Conservation (phyloP, 2,797 vertebrate genomes). For the Cheirogaleus major region DNA sequence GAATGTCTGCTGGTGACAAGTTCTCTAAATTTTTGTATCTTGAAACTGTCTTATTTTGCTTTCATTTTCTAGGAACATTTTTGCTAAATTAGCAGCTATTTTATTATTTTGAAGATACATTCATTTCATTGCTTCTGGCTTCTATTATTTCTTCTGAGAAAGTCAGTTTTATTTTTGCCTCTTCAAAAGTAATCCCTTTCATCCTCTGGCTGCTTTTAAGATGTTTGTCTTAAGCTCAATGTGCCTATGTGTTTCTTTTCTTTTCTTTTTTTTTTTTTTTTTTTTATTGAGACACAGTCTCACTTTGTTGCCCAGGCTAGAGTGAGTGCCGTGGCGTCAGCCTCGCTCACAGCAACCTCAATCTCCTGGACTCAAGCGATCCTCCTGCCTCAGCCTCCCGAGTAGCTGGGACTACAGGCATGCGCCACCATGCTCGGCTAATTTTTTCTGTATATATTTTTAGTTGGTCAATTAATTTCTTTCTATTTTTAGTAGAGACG, state of each 20-base stretch:
- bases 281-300: too few relatives aligned
- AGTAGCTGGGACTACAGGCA: too few relatives aligned
- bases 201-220: not conserved
- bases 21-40: not conserved
- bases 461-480: too few relatives aligned
- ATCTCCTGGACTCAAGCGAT: too few relatives aligned
- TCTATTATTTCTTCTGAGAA: not conserved
- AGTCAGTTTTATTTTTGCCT: constrained; percentile 35
- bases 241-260: not conserved
- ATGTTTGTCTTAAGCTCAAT: not conserved
- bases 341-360: too few relatives aligned
- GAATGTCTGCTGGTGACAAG: not conserved
- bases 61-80: constrained; percentile 31
- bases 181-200: not conserved
- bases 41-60: constrained; percentile 8
- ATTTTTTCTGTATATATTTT: too few relatives aligned
- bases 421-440: too few relatives aligned
- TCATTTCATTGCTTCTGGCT: not conserved
- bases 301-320: too few relatives aligned
- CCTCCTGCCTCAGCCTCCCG: too few relatives aligned
- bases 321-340: too few relatives aligned
- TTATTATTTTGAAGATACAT: constrained; percentile 6
- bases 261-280: not conserved
- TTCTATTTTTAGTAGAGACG: too few relatives aligned
- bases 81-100: constrained; percentile 13